Evolutionary conservation across 1,140 invertebrate species (phyloP).

Genomic region (Acromyrmex charruanus): DNA sequence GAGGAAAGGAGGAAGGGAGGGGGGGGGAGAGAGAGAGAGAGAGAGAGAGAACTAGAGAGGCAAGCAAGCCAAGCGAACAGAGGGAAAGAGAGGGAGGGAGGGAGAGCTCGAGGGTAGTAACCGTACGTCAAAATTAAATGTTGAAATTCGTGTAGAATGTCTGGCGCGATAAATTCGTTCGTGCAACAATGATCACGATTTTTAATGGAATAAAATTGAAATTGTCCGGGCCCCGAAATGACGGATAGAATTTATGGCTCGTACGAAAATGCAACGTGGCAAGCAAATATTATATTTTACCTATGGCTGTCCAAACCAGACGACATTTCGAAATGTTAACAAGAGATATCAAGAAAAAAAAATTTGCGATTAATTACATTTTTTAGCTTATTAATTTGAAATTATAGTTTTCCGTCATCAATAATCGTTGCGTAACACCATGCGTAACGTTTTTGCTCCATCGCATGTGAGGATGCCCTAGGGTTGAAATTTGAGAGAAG

Average conservation of each 20-base stretch:
- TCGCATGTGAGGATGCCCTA: too few species aligned
- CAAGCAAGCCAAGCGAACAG: neutral
- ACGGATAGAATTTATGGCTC: constrained; percentile 60
- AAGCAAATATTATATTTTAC: constrained; percentile 58
- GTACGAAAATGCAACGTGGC: constrained; percentile 43
- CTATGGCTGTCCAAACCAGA: neutral
- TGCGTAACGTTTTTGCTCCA: neutral
- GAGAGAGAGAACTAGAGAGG: constrained; percentile 16
- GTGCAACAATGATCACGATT: constrained; percentile 64
- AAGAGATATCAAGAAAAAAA: constrained; percentile 24
- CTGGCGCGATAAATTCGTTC: constrained; percentile 63
- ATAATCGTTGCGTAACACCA: neutral
- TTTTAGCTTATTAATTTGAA: constrained; percentile 13
- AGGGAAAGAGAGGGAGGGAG: neutral
- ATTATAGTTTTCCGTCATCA: neutral
- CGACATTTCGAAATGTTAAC: constrained; percentile 50
- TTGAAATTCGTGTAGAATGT: constrained; percentile 66
- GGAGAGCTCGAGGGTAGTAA: constrained; percentile 49
- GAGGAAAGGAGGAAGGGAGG: neutral
- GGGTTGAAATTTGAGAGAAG: neutral
- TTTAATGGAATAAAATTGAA: constrained; percentile 65
- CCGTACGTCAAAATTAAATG: constrained; percentile 66
- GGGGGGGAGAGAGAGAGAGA: neutral
- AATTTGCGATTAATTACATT: neutral
- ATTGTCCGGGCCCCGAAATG: constrained; percentile 58